These are phyloP conservation scores for Conomelus anceps DNA, from an alignment of 2,888 invertebrate genomes.

Conservation along the genomic window DNA sequence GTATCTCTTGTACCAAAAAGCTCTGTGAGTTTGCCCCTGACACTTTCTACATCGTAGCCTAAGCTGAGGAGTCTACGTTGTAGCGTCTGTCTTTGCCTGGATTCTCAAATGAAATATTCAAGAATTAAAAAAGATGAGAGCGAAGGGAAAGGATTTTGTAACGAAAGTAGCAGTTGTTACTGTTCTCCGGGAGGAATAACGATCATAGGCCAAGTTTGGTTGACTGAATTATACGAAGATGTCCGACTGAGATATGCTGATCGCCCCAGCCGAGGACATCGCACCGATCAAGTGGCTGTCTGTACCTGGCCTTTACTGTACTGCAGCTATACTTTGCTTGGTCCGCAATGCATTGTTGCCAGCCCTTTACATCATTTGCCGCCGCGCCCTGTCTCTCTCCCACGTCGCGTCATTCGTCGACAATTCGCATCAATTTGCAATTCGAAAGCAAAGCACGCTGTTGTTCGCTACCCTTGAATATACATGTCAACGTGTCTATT, in stretches of 20 bases:
- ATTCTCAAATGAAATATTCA: not conserved
- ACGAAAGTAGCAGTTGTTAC: not conserved
- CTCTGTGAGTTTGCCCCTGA: too few species aligned
- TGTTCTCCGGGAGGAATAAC: not conserved
- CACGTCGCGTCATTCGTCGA: not conserved
- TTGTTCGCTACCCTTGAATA: too few species aligned
- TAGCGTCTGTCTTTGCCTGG: not conserved
- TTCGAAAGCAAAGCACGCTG: too few species aligned
- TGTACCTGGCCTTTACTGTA: not conserved
- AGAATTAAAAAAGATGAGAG: not conserved
- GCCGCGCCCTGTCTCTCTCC: too few species aligned
- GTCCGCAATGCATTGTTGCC: not conserved
- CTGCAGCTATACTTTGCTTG: too few species aligned
- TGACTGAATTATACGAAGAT: not conserved
- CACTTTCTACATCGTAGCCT: too few species aligned
- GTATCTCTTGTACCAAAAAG: too few species aligned
- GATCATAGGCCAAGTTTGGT: not conserved
- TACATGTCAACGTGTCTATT: too few species aligned
- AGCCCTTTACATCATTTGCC: not conserved
- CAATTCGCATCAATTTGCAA: too few species aligned
- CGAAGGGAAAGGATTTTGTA: not conserved
- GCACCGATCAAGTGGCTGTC: not conserved
- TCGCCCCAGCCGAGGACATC: not conserved
- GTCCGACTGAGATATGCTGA: not conserved
- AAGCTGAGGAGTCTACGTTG: too few species aligned